Evolutionary conservation across 1,140 invertebrate genomes (phyloP), one percentile per base, ranked within the genome.

Genomic region (Cyclina sinensis): DNA sequence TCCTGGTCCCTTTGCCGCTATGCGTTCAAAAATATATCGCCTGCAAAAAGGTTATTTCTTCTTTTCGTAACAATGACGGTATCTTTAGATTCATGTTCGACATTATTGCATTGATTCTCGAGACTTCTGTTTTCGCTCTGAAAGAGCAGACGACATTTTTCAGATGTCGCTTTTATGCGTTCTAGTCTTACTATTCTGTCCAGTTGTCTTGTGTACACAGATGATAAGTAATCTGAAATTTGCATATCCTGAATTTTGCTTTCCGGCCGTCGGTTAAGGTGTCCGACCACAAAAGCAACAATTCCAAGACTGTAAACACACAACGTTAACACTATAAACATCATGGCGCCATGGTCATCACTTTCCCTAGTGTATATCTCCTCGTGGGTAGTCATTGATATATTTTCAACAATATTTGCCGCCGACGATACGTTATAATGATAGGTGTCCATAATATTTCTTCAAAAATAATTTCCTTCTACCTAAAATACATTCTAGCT

Each of bases 291-390:
- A 82, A 82, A 82, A 21, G 80, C 80, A 48, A 27, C 35, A 7
- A 82, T 82, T n/a, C 80, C 59, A 16, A 82, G n/a, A 51, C 80
- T 82, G 59, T 82, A 82, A 5, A 82, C 59, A 82, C 59, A 82
- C 5, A 82, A 14, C 0, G 62, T 68, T 27, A 82, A 3, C 0
- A 82, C 59, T 39, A 82, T 48, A 46, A 65, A 82, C 18, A 82
- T 43, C 35, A 82, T 65, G 11, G 80, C 80, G 7, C 80, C 80
- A 30, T n/a, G 27, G 27, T 46, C 18, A 35, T 82, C 80, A 16
- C n/a, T 48, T 24, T 27, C 21, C 24, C 30, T n/a, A 30, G 27
- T 30, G 12, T 82, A 65, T 12, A 24, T 9, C 30, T 43, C 68
- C 11, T 16, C 68, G 51, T 54, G 9, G 51, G 21, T n/a, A 54